Evolutionary conservation across 2,113 vertebrate genomes (phyloP).

Genomic region (Podilymbus podiceps): DNA sequence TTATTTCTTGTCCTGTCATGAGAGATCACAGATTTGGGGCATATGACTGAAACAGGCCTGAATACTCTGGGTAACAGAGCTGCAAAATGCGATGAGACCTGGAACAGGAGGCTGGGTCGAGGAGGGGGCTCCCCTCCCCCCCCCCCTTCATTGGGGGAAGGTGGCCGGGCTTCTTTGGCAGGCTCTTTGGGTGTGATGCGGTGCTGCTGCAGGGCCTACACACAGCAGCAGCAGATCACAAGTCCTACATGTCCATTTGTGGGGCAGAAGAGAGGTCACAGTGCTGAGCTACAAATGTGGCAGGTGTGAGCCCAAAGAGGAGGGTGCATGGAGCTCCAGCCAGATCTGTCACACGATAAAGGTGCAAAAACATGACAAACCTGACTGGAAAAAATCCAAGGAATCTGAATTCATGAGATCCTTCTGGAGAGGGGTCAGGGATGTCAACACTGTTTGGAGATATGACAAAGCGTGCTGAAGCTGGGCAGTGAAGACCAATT

Average conservation of each 20-base stretch:
- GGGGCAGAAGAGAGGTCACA: not conserved
- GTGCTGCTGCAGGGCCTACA: not conserved
- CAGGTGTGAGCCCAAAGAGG: not conserved
- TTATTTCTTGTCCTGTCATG: not conserved
- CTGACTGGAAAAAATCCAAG: not conserved
- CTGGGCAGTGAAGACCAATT: not conserved
- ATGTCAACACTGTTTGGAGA: not conserved
- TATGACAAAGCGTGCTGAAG: not conserved
- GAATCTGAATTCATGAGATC: not conserved
- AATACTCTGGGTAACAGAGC: not conserved
- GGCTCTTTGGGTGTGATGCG: not conserved
- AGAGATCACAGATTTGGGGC: not conserved
- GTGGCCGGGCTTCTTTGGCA: not conserved
- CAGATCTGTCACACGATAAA: not conserved
- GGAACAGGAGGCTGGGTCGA: not conserved
- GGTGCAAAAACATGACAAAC: not conserved
- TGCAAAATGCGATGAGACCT: not conserved
- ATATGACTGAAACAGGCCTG: not conserved
- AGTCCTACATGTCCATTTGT: accelerated
- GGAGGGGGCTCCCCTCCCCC: no score
- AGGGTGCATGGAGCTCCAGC: not conserved
- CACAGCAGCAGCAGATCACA: not conserved
- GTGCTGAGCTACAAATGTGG: not conserved
- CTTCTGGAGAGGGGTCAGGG: not conserved
- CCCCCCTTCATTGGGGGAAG: no score